phyloP scores from a whole-genome alignment of 2,888 invertebrate genomes.

The Cryptosula pallasiana region DNA sequence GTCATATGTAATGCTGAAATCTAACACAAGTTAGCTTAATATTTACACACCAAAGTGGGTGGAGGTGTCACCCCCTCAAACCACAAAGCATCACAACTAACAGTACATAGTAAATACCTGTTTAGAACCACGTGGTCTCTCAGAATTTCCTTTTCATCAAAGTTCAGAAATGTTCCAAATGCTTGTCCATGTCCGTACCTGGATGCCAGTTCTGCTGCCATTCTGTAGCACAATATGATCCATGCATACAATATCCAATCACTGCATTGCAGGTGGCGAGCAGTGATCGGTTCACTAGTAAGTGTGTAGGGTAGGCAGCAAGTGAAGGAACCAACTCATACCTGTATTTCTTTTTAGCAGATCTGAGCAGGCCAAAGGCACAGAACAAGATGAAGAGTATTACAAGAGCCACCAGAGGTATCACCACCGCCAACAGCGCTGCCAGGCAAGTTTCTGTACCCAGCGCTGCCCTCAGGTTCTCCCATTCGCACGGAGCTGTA shows the following conservation, averaged over 20 bases:
- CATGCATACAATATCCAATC: too few species aligned
- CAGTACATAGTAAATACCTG: conserved; percentile 22
- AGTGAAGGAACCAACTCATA: too few species aligned
- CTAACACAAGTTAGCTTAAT: not conserved
- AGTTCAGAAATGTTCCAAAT: conserved; percentile 34
- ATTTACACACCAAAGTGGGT: too few species aligned
- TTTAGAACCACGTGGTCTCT: conserved; percentile 69
- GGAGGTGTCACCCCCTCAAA: too few species aligned
- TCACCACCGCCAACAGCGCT: not conserved
- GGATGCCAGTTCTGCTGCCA: conserved; percentile 11
- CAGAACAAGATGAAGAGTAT: not conserved
- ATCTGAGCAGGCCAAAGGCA: not conserved
- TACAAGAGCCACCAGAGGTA: not conserved
- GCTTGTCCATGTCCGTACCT: not conserved
- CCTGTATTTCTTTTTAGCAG: conserved; percentile 6
- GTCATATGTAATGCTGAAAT: not conserved
- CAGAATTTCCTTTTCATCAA: conserved; percentile 84
- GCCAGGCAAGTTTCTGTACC: not conserved
- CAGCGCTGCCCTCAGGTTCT: not conserved
- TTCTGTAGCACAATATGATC: not conserved
- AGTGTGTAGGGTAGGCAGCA: too few species aligned
- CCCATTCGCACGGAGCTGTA: not conserved
- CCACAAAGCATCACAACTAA: too few species aligned
- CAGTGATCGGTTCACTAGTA: too few species aligned
- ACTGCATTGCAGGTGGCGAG: too few species aligned